A percentile compares a stretch with the other conserved stretches of the same genome.
phyloP scores from a whole-genome alignment of 2,797 vertebrate genomes.

The Melopsittacus undulatus region DNA sequence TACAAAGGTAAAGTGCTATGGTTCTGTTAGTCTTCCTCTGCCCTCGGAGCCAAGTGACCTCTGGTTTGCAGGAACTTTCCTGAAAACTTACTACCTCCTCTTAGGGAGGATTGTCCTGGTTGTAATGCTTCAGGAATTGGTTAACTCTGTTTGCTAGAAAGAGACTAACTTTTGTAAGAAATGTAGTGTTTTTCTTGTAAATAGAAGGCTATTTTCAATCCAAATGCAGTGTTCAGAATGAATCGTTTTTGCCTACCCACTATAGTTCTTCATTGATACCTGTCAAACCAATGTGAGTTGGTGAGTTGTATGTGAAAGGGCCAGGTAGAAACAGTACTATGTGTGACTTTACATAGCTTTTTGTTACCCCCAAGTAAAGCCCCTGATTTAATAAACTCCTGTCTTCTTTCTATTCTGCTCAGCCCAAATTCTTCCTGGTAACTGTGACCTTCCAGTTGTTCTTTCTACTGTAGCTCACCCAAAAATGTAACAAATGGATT shows the following conservation, averaged over 20 bases:
- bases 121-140: background rate
- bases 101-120: background rate
- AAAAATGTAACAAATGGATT: background rate
- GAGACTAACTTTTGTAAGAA: background rate
- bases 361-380: background rate
- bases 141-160: background rate
- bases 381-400: background rate
- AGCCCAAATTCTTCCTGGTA: background rate
- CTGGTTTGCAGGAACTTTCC: background rate
- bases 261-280: background rate
- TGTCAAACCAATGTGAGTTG: background rate
- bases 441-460: constrained; percentile 2
- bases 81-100: background rate
- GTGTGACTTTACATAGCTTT: background rate
- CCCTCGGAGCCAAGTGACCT: background rate
- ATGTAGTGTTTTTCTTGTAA: background rate
- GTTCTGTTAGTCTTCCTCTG: background rate
- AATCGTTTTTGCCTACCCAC: background rate
- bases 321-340: background rate
- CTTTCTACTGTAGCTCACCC: background rate
- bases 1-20: constrained; percentile 85
- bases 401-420: background rate
- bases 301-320: background rate
- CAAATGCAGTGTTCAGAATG: background rate
- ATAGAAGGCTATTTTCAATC: background rate